Evolutionary conservation across 2,113 vertebrate genomes (phyloP).

Genomic region (Scytalopus superciliaris): DNA sequence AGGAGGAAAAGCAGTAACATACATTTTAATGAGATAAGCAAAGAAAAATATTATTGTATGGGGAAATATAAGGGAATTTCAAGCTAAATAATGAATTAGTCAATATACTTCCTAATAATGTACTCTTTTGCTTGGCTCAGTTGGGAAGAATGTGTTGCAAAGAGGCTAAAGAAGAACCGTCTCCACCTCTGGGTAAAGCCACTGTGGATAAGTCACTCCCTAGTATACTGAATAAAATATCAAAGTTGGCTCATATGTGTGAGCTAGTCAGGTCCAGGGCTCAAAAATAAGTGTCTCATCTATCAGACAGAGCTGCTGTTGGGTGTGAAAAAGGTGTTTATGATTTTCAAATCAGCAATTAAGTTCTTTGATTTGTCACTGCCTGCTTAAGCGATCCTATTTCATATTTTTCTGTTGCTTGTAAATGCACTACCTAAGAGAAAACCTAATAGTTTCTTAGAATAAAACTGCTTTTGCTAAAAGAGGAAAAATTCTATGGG

Average conservation of each 20-base stretch:
- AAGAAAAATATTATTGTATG: background rate
- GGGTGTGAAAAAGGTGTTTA: slow-evolving; percentile 25
- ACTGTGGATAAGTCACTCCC: slow-evolving; percentile 6
- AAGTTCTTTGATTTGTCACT: slow-evolving; percentile 33
- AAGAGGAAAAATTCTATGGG: background rate
- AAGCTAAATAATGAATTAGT: background rate
- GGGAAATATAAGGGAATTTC: background rate
- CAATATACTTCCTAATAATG: background rate
- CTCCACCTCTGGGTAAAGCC: slow-evolving; percentile 46
- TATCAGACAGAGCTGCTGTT: slow-evolving; percentile 23
- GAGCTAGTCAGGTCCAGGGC: slow-evolving; percentile 27
- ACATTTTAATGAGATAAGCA: background rate
- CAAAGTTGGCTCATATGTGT: slow-evolving; percentile 18
- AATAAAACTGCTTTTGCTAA: background rate
- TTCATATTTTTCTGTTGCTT: background rate
- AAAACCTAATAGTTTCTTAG: background rate
- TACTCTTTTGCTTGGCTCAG: background rate
- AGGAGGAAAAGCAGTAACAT: background rate
- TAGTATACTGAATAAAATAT: slow-evolving; percentile 52
- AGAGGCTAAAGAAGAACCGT: slow-evolving; percentile 47
- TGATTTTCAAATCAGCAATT: slow-evolving; percentile 50
- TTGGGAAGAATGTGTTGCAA: slow-evolving; percentile 38
- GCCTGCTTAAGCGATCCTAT: background rate
- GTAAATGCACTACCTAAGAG: background rate
- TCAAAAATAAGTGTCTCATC: slow-evolving; percentile 43